Conservation (phyloP, 2,888 invertebrate species). For the Lutraria lutraria region DNA sequence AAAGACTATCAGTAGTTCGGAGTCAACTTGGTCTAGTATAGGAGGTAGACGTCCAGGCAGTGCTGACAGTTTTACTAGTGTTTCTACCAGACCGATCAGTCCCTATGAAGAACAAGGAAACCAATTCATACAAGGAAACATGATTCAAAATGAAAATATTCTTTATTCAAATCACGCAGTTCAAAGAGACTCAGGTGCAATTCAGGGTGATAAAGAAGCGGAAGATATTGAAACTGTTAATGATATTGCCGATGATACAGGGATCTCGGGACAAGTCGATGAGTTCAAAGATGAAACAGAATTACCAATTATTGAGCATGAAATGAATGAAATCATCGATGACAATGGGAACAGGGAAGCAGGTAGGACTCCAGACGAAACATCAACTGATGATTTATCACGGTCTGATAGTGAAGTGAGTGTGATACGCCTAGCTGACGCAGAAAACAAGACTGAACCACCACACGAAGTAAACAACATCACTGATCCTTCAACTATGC, state of each 20-base stretch:
- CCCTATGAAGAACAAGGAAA: background rate
- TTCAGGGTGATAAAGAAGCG: background rate
- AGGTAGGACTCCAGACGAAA: background rate
- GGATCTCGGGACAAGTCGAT: background rate
- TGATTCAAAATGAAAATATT: constrained; percentile 12
- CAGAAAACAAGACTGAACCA: background rate
- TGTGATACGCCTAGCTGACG: background rate
- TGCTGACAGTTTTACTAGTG: constrained; percentile 59
- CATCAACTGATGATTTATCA: background rate
- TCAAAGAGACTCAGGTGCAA: background rate
- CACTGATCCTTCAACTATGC: background rate
- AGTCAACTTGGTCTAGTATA: constrained; percentile 18
- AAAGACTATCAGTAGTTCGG: constrained; percentile 19
- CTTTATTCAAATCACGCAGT: background rate
- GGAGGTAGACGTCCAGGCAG: constrained; percentile 43
- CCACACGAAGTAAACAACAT: background rate
- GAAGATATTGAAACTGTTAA: background rate
- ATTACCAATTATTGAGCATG: constrained; percentile 1
- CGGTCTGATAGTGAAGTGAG: background rate
- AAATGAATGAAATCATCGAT: background rate
- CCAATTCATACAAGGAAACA: background rate
- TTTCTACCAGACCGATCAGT: constrained; percentile 60
- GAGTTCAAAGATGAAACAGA: background rate
- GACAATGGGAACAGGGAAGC: background rate
- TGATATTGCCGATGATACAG: background rate